phyloP scores from a whole-genome alignment of 2,797 vertebrate genomes.

The Odontamblyopus lacepedii region DNA sequence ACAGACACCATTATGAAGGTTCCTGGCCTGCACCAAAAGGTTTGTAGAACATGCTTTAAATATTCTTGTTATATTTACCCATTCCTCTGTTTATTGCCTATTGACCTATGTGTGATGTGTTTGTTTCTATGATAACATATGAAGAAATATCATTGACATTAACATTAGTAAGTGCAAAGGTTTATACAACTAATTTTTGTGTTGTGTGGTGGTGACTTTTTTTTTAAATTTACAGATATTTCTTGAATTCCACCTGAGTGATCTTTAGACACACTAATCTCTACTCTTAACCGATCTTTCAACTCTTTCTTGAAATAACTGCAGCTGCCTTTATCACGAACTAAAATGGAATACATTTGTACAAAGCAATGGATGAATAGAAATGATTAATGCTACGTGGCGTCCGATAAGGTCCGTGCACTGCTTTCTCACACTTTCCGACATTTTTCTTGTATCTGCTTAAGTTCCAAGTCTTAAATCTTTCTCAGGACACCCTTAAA shows the following conservation, averaged over 20 bases:
- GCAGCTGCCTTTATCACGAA: background rate
- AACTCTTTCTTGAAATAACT: background rate
- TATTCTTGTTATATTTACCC: background rate
- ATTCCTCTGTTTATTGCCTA: background rate
- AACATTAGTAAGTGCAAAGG: background rate
- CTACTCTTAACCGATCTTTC: background rate
- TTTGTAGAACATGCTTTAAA: background rate
- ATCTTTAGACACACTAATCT: conserved; percentile 2
- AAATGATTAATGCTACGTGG: conserved; percentile 14
- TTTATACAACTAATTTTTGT: background rate
- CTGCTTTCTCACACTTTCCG: background rate
- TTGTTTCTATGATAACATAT: background rate
- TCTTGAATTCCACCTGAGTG: background rate
- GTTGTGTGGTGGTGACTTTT: no score
- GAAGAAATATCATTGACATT: background rate
- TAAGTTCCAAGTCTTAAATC: conserved; percentile 25
- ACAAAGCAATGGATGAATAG: conserved; percentile 14
- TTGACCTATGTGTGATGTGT: background rate
- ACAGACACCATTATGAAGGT: background rate
- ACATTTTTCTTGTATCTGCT: conserved; percentile 23
- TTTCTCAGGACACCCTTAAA: conserved; percentile 20
- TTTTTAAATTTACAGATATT: background rate
- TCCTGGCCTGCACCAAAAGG: background rate
- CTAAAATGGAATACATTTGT: conserved; percentile 9
- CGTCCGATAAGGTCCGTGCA: conserved; percentile 8